phyloP scores from a whole-genome alignment of 2,888 invertebrate genomes.

The Lapara coniferarum region DNA sequence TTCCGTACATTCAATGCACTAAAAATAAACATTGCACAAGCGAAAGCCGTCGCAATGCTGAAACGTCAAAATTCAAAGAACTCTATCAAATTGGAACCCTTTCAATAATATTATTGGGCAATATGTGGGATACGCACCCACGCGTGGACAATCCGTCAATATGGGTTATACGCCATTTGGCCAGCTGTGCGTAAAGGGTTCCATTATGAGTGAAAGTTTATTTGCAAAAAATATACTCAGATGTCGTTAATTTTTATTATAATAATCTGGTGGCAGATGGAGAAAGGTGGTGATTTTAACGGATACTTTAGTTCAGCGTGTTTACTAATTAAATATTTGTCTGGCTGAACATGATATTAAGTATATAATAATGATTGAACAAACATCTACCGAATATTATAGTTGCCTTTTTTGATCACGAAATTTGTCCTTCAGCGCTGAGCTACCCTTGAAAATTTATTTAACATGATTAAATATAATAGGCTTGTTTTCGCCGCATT shows the following conservation, averaged over 20 bases:
- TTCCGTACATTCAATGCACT: conserved; percentile 6
- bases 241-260: conserved; percentile 17
- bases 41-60: conserved; percentile 30
- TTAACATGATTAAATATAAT: not conserved
- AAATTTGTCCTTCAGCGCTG: no score
- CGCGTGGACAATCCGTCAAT: conserved; percentile 37
- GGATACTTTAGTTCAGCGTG: not conserved
- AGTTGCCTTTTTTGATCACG: no score
- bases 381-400: not conserved
- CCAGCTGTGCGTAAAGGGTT: conserved; percentile 18
- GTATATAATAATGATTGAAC: not conserved
- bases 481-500: not conserved
- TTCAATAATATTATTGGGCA: conserved; percentile 47
- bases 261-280: not conserved
- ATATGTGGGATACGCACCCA: conserved; percentile 45
- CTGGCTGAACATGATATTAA: not conserved
- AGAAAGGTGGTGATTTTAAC: conserved; percentile 16
- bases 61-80: conserved; percentile 45
- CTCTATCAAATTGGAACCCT: conserved; percentile 57
- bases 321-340: conserved; percentile 8
- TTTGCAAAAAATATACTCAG: conserved; percentile 14
- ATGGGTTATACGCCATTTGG: not conserved
- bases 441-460: no score
- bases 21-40: conserved; percentile 40
- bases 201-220: conserved; percentile 9